These are phyloP conservation scores for Sarcophilus harrisii DNA, from an alignment of 2,797 vertebrate genomes.

Conservation along the genomic window DNA sequence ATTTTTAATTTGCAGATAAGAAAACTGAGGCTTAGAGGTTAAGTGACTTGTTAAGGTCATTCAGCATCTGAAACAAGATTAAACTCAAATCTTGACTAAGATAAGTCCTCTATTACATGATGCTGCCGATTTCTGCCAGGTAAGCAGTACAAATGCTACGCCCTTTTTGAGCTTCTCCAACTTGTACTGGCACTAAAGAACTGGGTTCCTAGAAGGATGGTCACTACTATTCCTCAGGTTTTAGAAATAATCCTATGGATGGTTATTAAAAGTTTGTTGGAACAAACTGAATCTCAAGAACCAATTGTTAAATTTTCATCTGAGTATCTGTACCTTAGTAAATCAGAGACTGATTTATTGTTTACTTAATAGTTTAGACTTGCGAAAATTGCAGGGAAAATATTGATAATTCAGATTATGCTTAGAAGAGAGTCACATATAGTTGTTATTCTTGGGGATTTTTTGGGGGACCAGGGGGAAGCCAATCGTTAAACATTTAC, in stretches of 20 bases:
- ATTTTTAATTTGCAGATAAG: not conserved
- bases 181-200: not conserved
- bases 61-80: not conserved
- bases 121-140: not conserved
- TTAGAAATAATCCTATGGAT: not conserved
- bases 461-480: not conserved
- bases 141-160: not conserved
- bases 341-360: not conserved
- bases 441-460: not conserved
- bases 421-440: not conserved
- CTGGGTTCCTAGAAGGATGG: not conserved
- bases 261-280: not conserved
- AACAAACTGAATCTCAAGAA: not conserved
- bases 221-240: not conserved
- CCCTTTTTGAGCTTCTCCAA: not conserved
- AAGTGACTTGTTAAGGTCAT: not conserved
- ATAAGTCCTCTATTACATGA: not conserved
- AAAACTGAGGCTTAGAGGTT: not conserved
- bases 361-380: not conserved
- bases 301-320: not conserved
- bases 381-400: not conserved
- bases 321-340: not conserved
- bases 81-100: not conserved
- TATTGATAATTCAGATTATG: not conserved
- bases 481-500: not conserved